phyloP scores from a whole-genome alignment of 2,113 vertebrate genomes.

The Aptenodytes patagonicus region DNA sequence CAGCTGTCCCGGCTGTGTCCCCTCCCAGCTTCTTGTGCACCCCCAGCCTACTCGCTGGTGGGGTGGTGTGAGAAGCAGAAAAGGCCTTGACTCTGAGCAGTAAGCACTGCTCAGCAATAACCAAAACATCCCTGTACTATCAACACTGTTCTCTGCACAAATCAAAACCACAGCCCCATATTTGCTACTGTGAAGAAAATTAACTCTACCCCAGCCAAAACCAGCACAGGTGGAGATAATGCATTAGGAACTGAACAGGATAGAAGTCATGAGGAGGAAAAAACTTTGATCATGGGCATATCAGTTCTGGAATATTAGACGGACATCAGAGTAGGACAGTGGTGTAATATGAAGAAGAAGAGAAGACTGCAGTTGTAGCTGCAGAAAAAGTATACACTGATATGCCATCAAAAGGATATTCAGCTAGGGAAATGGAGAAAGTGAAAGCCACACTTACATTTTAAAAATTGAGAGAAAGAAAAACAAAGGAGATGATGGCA shows the following conservation, averaged over 20 bases:
- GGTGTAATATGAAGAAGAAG: not conserved
- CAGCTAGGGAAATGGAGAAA: not conserved
- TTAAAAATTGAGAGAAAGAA: not conserved
- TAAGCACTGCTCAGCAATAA: too few species aligned
- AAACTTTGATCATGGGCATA: not conserved
- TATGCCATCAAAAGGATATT: not conserved
- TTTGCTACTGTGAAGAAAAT: too few species aligned
- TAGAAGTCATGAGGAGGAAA: not conserved
- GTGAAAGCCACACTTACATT: not conserved
- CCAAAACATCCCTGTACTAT: too few species aligned
- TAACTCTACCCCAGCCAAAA: too few species aligned
- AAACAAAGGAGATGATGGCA: not conserved
- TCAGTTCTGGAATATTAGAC: not conserved
- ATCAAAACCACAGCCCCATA: too few species aligned
- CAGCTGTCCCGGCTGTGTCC: too few species aligned
- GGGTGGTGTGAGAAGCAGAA: too few species aligned
- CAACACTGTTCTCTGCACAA: too few species aligned
- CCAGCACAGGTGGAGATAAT: not conserved
- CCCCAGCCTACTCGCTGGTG: too few species aligned
- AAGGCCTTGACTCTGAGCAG: too few species aligned
- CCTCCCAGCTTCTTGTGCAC: too few species aligned
- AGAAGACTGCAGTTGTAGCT: not conserved
- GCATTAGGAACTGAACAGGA: not conserved
- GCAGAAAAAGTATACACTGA: not conserved
- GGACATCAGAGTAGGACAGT: not conserved